These are phyloP conservation scores for Rhynchomys soricoides DNA, from an alignment of 2,113 vertebrate genomes.

Conservation along the genomic window DNA sequence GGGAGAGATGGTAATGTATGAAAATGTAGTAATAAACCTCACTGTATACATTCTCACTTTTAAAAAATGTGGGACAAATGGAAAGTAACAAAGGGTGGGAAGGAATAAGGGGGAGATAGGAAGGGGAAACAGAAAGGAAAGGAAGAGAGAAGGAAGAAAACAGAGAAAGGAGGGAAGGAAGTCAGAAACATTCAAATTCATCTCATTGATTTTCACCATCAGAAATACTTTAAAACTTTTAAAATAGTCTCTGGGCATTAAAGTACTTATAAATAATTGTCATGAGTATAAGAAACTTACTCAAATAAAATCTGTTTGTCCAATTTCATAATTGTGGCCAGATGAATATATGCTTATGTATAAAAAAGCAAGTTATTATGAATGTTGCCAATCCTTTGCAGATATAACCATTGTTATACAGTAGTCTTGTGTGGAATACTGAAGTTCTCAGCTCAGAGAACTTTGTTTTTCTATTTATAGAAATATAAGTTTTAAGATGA, in stretches of 20 bases:
- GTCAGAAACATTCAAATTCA: background rate
- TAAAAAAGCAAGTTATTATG: background rate
- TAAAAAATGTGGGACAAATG: background rate
- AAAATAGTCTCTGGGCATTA: background rate
- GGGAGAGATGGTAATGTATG: background rate
- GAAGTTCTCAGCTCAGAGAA: background rate
- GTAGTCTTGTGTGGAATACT: background rate
- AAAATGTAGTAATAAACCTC: background rate
- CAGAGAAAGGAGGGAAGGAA: too few relatives aligned
- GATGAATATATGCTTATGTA: background rate
- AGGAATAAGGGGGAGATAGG: too few relatives aligned
- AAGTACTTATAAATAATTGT: slow-evolving; percentile 1
- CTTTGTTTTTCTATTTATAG: background rate
- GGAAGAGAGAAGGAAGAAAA: background rate
- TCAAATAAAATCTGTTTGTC: background rate
- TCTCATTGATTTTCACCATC: background rate
- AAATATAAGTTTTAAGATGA: background rate
- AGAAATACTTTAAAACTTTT: background rate
- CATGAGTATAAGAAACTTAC: background rate
- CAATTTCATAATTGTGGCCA: background rate
- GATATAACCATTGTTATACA: background rate
- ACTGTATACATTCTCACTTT: background rate
- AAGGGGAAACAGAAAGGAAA: background rate
- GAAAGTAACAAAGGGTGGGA: too few relatives aligned
- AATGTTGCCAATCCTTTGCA: background rate